Evolutionary conservation across 2,797 vertebrate genomes (phyloP), one percentile per base, ranked within the genome.

Genomic region (Labeo calbasu): DNA sequence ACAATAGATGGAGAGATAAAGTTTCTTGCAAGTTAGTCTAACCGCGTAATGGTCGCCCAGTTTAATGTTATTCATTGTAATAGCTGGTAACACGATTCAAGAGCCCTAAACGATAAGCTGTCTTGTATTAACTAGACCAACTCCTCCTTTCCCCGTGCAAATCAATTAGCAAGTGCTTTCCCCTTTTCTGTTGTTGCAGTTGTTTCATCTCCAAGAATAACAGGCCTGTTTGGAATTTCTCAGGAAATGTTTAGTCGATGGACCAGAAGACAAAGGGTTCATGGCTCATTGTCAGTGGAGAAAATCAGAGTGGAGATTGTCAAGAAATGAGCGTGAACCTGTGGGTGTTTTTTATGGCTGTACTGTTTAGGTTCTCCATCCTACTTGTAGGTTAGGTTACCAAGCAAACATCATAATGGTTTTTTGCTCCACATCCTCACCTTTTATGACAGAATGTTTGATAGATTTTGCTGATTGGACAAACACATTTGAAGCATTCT

Each of bases 211-310:
- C 93, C 88, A 91, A 79, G 88, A 92, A 92, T 85, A 85, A 90
- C 88, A 90, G 89, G 93, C 92, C 91, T 91, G 90, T 86, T 91
- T 61, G 89, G 92, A 93, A 93, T 93, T 94, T 91, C 92, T 93
- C 92, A 89, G 91, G 92, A 93, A 93, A 90, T 89, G 92, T 92
- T 92, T 85, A 83, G 89, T 81, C 21, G 78, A 77, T 76, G 73
- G 59, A 86, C 68, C 46, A 86, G 86, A 89, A 90, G 91, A 88
- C 89, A 81, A 50, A 69, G 75, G 70, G 65, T 90, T 89, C 84
- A 57, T 84, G 84, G 91, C 89, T 89, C 88, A 91, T 85, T 77
- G 85, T 92, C 36, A 91, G 90, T 90, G 86, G 23, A 28, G 63
- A 40, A 51, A 66, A 72, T 66, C 86, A 83, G 86, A 89, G 90